phyloP scores from a whole-genome alignment of 2,797 vertebrate genomes.

The Pteronotus mesoamericanus region DNA sequence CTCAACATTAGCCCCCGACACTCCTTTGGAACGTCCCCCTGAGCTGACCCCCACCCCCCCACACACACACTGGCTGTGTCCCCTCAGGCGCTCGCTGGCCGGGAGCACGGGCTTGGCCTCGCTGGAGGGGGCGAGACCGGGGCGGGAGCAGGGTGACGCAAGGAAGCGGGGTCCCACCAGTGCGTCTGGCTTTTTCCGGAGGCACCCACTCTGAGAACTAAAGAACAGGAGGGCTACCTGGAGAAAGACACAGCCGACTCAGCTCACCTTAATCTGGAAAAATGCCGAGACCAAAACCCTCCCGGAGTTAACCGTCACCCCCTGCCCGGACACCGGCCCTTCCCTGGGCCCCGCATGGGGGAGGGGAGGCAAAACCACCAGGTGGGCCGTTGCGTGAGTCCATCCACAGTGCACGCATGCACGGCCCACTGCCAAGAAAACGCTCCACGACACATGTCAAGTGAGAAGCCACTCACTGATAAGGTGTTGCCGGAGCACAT shows the following conservation, averaged over 20 bases:
- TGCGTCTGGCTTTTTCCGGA: neutral
- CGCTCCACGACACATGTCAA: fast-evolving
- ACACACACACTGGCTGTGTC: no score
- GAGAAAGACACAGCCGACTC: neutral
- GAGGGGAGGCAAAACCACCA: neutral
- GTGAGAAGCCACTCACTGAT: neutral
- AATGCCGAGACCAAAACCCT: no score
- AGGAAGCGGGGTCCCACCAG: fast-evolving
- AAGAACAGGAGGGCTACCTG: no score
- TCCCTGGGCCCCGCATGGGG: no score
- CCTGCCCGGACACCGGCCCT: fast-evolving
- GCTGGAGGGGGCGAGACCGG: neutral
- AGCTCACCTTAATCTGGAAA: neutral
- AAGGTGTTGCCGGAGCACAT: fast-evolving
- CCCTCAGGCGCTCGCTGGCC: neutral
- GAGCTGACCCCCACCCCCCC: neutral
- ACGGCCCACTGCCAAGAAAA: no score
- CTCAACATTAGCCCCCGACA: neutral
- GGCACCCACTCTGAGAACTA: neutral
- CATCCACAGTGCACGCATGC: no score
- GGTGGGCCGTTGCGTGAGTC: fast-evolving
- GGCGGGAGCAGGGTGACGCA: fast-evolving
- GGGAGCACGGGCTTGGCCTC: fast-evolving
- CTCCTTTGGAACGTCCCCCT: neutral
- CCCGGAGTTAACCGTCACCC: fast-evolving